Conservation (phyloP, 2,888 invertebrate species). For the Strigamia maritima region DNA sequence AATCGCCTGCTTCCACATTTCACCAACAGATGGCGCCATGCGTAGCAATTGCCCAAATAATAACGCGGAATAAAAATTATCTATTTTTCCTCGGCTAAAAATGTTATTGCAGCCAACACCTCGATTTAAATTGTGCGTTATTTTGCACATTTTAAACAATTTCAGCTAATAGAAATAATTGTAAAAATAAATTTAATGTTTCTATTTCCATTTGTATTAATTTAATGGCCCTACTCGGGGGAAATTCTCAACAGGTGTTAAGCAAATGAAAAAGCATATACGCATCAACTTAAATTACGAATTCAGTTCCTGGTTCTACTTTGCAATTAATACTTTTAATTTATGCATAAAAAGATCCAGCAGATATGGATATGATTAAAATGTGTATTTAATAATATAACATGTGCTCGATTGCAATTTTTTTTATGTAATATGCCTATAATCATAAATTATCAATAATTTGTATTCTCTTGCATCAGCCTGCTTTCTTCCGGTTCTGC, state of each 20-base stretch:
- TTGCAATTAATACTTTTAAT: slow-evolving; percentile 21
- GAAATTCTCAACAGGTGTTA: slow-evolving; percentile 23
- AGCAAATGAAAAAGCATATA: slow-evolving; percentile 18
- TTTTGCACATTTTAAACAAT: not conserved
- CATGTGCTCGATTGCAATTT: slow-evolving; percentile 4
- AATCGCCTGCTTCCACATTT: not conserved
- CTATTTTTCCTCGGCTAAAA: not conserved
- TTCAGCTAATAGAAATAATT: slow-evolving; percentile 9
- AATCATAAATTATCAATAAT: not conserved
- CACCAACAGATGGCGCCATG: slow-evolving; percentile 14
- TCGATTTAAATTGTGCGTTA: not conserved
- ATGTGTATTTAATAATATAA: not conserved
- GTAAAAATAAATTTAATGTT: slow-evolving; percentile 6
- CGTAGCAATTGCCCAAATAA: not conserved
- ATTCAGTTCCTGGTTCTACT: slow-evolving; percentile 21
- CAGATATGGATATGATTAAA: not conserved
- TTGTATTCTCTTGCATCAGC: too few relatives aligned
- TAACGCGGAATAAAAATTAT: not conserved
- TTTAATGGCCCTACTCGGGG: not conserved
- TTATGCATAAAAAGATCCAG: not conserved
- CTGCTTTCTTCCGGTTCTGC: too few relatives aligned
- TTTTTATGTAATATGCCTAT: too few relatives aligned
- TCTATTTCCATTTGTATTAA: slow-evolving; percentile 22
- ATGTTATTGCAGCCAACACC: not conserved
- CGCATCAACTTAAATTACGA: not conserved